Conservation (phyloP, 1,140 invertebrate species). For the Brachionus calyciflorus region DNA sequence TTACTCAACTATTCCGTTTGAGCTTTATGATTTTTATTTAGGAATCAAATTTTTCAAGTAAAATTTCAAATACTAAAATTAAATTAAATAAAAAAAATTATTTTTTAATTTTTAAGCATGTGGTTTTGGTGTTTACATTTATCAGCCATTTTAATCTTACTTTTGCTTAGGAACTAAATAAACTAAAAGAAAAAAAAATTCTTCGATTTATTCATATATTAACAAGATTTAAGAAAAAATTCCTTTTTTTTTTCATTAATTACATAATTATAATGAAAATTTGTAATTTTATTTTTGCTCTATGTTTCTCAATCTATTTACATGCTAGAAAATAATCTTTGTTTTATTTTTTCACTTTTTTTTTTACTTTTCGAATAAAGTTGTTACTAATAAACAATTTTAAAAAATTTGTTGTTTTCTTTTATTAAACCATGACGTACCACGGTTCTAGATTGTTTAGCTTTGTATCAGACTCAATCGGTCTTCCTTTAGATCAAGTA, state of each 20-base stretch:
- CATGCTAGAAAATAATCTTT: too few relatives aligned
- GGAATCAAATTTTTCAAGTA: conserved; percentile 41
- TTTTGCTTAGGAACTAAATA: neutral
- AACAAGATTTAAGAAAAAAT: too few relatives aligned
- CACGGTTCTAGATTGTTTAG: conserved; percentile 28
- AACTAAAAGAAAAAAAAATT: neutral
- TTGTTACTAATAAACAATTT: neutral
- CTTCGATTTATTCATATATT: neutral
- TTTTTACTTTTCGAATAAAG: conserved; percentile 6
- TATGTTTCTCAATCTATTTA: too few relatives aligned
- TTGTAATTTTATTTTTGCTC: too few relatives aligned
- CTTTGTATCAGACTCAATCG: conserved; percentile 1
- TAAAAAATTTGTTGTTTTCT: neutral
- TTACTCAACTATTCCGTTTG: conserved; percentile 27
- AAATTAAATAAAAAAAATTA: neutral
- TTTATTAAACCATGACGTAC: conserved; percentile 18
- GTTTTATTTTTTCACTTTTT: too few relatives aligned
- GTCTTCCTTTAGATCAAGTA: conserved; percentile 40
- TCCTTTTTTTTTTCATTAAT: too few relatives aligned
- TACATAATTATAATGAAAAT: too few relatives aligned
- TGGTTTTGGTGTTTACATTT: conserved; percentile 45
- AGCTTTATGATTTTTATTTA: conserved; percentile 6
- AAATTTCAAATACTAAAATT: neutral
- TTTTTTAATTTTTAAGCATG: conserved; percentile 14
- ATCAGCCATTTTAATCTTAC: neutral